Evolutionary conservation across 2,888 invertebrate genomes (phyloP), one percentile per base, ranked within the genome.

Genomic region (Trachelus tabidus): DNA sequence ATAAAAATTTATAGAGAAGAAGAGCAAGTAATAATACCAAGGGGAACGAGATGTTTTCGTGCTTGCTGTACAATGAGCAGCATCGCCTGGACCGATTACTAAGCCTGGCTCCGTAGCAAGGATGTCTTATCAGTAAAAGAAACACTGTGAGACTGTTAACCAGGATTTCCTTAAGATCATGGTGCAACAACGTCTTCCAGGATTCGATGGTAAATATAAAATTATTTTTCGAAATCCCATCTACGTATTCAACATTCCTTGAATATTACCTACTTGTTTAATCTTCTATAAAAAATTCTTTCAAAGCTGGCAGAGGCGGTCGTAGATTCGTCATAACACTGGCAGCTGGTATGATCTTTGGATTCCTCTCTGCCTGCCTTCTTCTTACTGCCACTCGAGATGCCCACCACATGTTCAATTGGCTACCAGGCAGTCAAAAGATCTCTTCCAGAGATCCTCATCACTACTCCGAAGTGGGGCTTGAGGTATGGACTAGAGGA

Each of bases 311-410:
- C 69, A 88, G 91, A 80, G 88, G 88, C 56, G 95, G 95, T 86
- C 94, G 94, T 80, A 94, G 95, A 83, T 95, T 95, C 92, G 92
- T 96, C 88, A 91, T 95, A 89, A 95, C 96, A 80, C 93, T 96
- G 87, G 93, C 94, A 87, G 93, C 94, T 85, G 96, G 96, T 84
- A 94, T 96, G 87, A 93, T 95, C 9, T 95, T 95, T 87, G 96
- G 96, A 86, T 96, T 96, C 93, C 94, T 95, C 90, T 94, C 95
- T 88, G 96, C 96, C 81, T 96, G 96, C 91, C 93, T 96, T 84
- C 92, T 95, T 84, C 93, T 95, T 89, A 94, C 94, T 85, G 93
- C 94, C 73, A 91, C 93, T 84, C 93, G 93, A 91, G 93, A 93
- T 89, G 88, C 92, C 81, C 91, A 92, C 84, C 93, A 93, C 80